phyloP scores from a whole-genome alignment of 2,797 vertebrate species.

The Chelon labrosus region DNA sequence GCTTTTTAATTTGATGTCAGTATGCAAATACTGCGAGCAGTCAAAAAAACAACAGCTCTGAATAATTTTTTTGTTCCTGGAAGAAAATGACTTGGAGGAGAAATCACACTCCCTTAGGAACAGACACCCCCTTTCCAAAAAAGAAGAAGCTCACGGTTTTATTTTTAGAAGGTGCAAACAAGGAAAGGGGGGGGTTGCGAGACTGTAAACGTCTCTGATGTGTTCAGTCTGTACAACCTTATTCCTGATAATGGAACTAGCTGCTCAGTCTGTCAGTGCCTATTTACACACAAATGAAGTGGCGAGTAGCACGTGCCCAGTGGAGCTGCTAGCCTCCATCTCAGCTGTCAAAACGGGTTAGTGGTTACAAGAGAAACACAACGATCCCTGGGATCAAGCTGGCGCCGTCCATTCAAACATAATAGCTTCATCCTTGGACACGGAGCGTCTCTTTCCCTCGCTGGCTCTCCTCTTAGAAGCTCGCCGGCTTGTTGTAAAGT shows the following conservation, averaged over 20 bases:
- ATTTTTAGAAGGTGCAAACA: conserved; percentile 82
- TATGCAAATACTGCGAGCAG: conserved; percentile 74
- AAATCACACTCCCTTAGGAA: conserved; percentile 75
- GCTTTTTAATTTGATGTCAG: conserved; percentile 75
- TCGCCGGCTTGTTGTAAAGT: conserved; percentile 63
- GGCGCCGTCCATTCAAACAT: conserved; percentile 63
- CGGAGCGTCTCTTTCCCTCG: conserved; percentile 38
- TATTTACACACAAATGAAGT: conserved; percentile 83
- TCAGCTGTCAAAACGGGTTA: conserved; percentile 81
- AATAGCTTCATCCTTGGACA: conserved; percentile 78
- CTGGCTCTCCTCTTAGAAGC: conserved; percentile 40
- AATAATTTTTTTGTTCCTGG: conserved; percentile 63
- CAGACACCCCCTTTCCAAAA: conserved; percentile 36
- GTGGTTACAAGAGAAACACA: conserved; percentile 75
- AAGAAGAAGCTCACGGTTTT: conserved; percentile 47
- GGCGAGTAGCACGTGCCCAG: conserved; percentile 66
- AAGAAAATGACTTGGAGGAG: conserved; percentile 57
- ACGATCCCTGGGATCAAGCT: conserved; percentile 71
- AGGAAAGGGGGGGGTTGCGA: conserved; percentile 35
- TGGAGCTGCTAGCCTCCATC: conserved; percentile 76
- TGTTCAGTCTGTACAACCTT: conserved; percentile 74
- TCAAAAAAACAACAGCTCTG: conserved; percentile 30
- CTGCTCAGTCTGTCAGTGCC: conserved; percentile 76
- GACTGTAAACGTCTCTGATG: conserved; percentile 78
- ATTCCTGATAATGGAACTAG: conserved; percentile 79